These are phyloP conservation scores for Melitaea cinxia DNA, from an alignment of 1,140 invertebrate genomes.

Conservation along the genomic window DNA sequence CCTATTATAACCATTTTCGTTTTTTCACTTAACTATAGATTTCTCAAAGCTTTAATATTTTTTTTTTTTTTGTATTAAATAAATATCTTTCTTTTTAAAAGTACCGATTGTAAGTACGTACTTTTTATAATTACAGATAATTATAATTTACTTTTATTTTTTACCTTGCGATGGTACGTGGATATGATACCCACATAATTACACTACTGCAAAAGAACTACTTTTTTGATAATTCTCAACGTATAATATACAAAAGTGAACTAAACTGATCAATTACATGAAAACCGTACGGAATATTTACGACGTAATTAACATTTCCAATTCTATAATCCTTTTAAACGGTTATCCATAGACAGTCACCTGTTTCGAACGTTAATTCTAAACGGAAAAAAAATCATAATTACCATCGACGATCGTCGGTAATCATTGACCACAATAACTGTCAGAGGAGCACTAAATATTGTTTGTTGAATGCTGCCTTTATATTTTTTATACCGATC, in stretches of 20 bases:
- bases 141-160: too few species aligned
- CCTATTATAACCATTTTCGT: too few species aligned
- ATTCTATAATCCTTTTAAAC: conserved; percentile 26
- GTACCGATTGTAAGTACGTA: too few species aligned
- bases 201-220: too few species aligned
- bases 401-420: conserved; percentile 63
- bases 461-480: conserved; percentile 58
- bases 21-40: too few species aligned
- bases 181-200: too few species aligned
- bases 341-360: conserved; percentile 25
- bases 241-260: neutral
- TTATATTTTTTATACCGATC: conserved; percentile 39
- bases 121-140: too few species aligned
- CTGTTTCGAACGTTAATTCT: conserved; percentile 30
- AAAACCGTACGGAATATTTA: conserved; percentile 14
- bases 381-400: conserved; percentile 61
- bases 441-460: conserved; percentile 76
- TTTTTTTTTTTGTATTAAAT: too few species aligned
- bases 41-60: too few species aligned
- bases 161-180: too few species aligned
- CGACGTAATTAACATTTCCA: conserved; percentile 30
- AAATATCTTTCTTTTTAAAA: too few species aligned
- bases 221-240: neutral
- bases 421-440: conserved; percentile 76
- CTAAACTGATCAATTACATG: neutral